Evolutionary conservation across 2,113 vertebrate genomes (phyloP).

Genomic region (Rhineura floridana): DNA sequence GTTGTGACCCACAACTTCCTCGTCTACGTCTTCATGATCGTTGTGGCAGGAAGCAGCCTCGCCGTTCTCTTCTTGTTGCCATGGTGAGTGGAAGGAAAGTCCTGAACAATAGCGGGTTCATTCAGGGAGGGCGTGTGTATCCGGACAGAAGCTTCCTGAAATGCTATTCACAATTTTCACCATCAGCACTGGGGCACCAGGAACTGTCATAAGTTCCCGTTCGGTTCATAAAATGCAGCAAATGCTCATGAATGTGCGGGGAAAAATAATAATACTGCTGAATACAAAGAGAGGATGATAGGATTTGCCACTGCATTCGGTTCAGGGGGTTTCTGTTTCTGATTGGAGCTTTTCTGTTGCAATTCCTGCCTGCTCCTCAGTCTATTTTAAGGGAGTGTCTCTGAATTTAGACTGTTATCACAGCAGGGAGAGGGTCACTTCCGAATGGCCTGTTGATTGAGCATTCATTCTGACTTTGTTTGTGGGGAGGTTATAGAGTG

Average conservation of each 20-base stretch:
- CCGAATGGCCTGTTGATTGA: too few relatives aligned
- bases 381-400: not conserved
- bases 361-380: not conserved
- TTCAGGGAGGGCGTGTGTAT: not conserved
- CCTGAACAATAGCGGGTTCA: accelerated
- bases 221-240: not conserved
- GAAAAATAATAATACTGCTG: too few relatives aligned
- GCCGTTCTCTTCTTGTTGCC: constrained; percentile 77
- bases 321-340: not conserved
- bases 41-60: constrained; percentile 74
- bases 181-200: too few relatives aligned
- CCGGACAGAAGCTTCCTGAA: not conserved
- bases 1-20: constrained; percentile 72
- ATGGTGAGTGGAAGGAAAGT: constrained; percentile 73
- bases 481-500: too few relatives aligned
- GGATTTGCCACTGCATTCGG: not conserved
- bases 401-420: too few relatives aligned
- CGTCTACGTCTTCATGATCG: constrained; percentile 69
- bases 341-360: not conserved
- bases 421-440: not conserved
- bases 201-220: too few relatives aligned
- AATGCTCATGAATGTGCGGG: not conserved
- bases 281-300: not conserved
- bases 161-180: not conserved
- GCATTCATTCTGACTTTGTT: too few relatives aligned